Percentiles rank a stretch among this genome's conserved stretches.
Evolutionary conservation across 2,888 invertebrate genomes (phyloP).

Genomic region (Kuschelorhynchus macadamiae): DNA sequence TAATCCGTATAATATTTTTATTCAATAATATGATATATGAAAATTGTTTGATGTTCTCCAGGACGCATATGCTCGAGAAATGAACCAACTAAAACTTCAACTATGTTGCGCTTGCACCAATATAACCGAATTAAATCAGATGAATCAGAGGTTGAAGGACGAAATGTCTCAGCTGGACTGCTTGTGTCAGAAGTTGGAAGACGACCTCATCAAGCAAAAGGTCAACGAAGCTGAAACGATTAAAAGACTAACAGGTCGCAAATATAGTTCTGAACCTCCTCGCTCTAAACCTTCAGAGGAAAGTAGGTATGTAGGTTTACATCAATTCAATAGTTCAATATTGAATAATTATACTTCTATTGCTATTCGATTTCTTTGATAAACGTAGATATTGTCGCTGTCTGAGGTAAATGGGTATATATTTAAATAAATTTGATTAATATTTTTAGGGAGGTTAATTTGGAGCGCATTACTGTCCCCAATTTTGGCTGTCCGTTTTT

Average conservation of each 20-base stretch:
- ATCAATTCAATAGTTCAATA: too few species aligned
- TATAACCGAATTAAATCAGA: constrained; percentile 58
- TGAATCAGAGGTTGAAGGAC: constrained; percentile 61
- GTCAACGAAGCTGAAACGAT: constrained; percentile 65
- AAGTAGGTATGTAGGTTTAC: constrained; percentile 22
- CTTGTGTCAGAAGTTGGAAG: constrained; percentile 62
- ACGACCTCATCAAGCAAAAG: constrained; percentile 66
- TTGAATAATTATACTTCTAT: too few species aligned
- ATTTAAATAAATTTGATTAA: too few species aligned
- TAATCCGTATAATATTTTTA: background rate
- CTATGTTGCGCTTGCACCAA: constrained; percentile 60
- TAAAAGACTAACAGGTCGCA: constrained; percentile 51
- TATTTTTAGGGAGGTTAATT: too few species aligned
- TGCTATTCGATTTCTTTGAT: too few species aligned
- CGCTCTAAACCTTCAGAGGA: constrained; percentile 15
- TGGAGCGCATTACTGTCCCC: too few species aligned
- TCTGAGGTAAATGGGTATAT: too few species aligned
- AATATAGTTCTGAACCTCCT: constrained; percentile 4
- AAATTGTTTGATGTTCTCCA: constrained; percentile 31
- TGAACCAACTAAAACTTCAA: constrained; percentile 61
- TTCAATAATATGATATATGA: background rate
- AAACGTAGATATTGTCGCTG: too few species aligned
- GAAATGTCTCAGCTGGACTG: constrained; percentile 58
- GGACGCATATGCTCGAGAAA: constrained; percentile 58
- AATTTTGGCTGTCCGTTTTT: too few species aligned